Base-by-base conservation (phyloP, 1,140 invertebrate species). In the Leptinotarsa undecemlineata region DNA sequence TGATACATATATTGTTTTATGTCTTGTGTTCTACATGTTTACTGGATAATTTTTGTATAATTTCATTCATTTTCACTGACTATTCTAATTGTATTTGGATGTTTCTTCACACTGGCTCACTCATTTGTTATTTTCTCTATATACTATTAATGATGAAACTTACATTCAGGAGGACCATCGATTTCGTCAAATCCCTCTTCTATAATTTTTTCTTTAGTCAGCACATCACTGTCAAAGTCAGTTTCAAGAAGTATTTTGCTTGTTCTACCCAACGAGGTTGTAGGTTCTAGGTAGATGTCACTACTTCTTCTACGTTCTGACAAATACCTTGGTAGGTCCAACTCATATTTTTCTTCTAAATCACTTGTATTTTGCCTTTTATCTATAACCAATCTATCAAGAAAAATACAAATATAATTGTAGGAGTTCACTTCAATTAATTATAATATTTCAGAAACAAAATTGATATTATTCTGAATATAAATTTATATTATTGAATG, bases 271-370 rank as follows among this genome's bases (percentile, higher is more conserved):
- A 17, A 15, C 4, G 62, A 48, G 62, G 21, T 64, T 11, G 61
- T 72, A 26, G 82, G 82, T 74, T 80, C 77, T 57, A 82, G 42
- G 76, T 81, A 83, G n/a, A 81, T 74, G 72, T 81, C 81, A 67
- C 82, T 83, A 67, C 82, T 83, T 67, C 80, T 74, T 74, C 81
- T 72, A 14, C 78, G 73, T 42, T 76, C 72, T 42, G 72, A 67
- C 70, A 73, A 14, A 57, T 70, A 70, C 26, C 47, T 20, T 67
- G 72, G 60, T 13, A 70, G 72, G 19, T 72, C 61, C 4, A 72
- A 17, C 17, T 74, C 33, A 47, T 77, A 73, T 70, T 67, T n/a
- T 19, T 66, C 60, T 3, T 57, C 72, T 3, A 76, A 47, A 61
- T 66, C 33, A 14, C 51, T 57, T 48, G 57, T 51, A 61, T 26